These are phyloP conservation scores for Gerosis bhagava DNA, from an alignment of 2,888 invertebrate genomes.

Conservation along the genomic window DNA sequence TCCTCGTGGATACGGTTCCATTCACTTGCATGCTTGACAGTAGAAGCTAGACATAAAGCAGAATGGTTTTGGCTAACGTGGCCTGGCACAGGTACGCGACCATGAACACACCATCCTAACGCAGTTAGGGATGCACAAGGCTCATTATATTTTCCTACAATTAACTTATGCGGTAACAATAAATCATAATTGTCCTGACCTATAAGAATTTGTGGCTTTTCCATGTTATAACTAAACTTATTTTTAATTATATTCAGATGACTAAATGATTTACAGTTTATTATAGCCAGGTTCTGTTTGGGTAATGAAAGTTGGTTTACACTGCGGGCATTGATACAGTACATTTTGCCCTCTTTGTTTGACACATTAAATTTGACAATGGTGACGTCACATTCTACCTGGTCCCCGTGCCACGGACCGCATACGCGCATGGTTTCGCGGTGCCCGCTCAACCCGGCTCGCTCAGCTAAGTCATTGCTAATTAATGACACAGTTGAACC, in stretches of 20 bases:
- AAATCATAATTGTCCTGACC: conserved; percentile 12
- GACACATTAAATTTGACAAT: background rate
- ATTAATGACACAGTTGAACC: conserved; percentile 19
- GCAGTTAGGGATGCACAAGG: conserved; percentile 34
- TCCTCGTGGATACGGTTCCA: background rate
- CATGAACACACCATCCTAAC: conserved; percentile 36
- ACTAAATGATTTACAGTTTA: background rate
- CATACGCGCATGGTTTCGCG: background rate
- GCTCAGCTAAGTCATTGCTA: conserved; percentile 16
- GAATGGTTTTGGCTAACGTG: background rate
- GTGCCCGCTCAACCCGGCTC: conserved; percentile 3
- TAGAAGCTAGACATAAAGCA: background rate
- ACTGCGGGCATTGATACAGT: background rate
- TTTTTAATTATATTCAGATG: background rate
- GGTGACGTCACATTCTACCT: background rate
- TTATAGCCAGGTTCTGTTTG: background rate
- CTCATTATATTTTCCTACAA: conserved; percentile 28
- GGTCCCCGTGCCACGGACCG: background rate
- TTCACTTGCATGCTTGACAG: background rate
- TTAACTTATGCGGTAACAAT: conserved; percentile 2
- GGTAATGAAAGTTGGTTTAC: background rate
- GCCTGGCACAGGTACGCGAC: conserved; percentile 8
- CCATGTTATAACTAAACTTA: background rate
- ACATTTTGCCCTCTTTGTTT: background rate
- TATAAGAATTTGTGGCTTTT: conserved; percentile 19